Evolutionary conservation across 2,113 vertebrate species (phyloP).

Genomic region (Mionectes macconnelli): DNA sequence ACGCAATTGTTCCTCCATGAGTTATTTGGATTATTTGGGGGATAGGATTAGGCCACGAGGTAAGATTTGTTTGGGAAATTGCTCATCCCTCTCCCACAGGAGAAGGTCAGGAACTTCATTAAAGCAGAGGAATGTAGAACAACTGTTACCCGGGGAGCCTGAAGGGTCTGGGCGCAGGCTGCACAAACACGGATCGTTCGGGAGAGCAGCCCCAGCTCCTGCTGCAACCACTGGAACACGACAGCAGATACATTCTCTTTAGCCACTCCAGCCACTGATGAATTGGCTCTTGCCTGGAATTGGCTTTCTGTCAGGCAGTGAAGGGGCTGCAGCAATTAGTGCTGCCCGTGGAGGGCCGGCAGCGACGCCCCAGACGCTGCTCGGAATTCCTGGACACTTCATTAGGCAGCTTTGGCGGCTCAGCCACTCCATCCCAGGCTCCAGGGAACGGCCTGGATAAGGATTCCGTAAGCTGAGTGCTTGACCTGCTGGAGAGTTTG

Average conservation of each 20-base stretch:
- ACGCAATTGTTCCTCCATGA: neutral
- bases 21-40: slow-evolving; percentile 42
- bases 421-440: neutral
- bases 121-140: slow-evolving; percentile 48
- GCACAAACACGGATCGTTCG: neutral
- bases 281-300: slow-evolving; percentile 45
- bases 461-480: neutral
- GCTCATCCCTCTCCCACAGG: neutral
- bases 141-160: neutral
- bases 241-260: slow-evolving; percentile 49
- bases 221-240: neutral
- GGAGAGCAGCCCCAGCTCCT: neutral
- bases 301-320: slow-evolving; percentile 16
- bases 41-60: neutral
- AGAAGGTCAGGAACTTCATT: slow-evolving; percentile 60
- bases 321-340: neutral
- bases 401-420: neutral
- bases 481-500: neutral
- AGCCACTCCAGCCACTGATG: slow-evolving; percentile 23
- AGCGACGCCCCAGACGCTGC: neutral
- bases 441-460: neutral
- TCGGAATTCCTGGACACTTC: neutral
- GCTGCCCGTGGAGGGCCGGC: neutral
- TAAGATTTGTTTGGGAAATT: slow-evolving; percentile 24
- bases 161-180: neutral